Conservation (phyloP, 2,888 invertebrate genomes). For the Peribatodes rhomboidaria region DNA sequence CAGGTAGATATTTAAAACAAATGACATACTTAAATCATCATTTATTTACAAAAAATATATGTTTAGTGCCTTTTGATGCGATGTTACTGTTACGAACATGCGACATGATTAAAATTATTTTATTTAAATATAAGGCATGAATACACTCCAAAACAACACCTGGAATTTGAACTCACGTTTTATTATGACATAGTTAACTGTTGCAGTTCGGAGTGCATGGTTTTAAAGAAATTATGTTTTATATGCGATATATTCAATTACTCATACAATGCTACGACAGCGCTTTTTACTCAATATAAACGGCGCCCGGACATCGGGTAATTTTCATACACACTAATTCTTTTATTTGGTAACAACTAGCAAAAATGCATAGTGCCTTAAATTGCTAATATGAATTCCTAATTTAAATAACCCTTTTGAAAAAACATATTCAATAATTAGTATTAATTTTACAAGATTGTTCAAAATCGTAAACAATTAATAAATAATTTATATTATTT, state of each 20-base stretch:
- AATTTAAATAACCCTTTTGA: background rate
- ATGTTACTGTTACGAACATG: constrained; percentile 65
- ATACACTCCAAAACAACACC: constrained; percentile 14
- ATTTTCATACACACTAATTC: no score
- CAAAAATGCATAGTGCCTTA: no score
- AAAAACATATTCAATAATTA: no score
- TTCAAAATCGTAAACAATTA: no score
- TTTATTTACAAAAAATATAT: constrained; percentile 85
- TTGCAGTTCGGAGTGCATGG: background rate
- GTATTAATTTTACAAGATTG: no score
- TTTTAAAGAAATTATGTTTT: background rate
- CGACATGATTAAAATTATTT: constrained; percentile 67
- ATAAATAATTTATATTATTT: no score
- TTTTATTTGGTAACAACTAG: no score
- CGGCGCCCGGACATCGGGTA: no score
- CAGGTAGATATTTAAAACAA: constrained; percentile 44
- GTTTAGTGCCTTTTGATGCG: constrained; percentile 63
- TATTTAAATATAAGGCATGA: constrained; percentile 39
- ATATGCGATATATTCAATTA: background rate
- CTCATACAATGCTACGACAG: background rate
- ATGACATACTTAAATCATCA: constrained; percentile 59
- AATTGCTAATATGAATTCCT: background rate
- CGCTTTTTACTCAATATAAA: background rate
- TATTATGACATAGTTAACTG: background rate
- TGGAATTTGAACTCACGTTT: background rate